These are phyloP conservation scores for Odontomachus brunneus DNA, from an alignment of 1,140 invertebrate species.

Conservation along the genomic window DNA sequence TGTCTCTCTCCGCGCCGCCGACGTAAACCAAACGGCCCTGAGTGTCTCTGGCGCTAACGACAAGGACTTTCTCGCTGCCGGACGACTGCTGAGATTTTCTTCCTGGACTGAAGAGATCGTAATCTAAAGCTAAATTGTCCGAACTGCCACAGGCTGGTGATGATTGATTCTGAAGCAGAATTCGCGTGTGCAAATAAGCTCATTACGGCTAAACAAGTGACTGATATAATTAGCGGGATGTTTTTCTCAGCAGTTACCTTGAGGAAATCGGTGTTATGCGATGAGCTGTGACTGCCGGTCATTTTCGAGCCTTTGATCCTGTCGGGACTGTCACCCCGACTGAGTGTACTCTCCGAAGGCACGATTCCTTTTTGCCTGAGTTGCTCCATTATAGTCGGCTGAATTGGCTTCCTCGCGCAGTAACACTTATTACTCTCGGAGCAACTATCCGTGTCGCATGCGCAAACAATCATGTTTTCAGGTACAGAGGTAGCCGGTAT, in stretches of 20 bases:
- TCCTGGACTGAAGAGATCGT: constrained; percentile 88
- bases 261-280: constrained; percentile 87
- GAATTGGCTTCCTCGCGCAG: constrained; percentile 86
- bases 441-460: constrained; percentile 94
- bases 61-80: constrained; percentile 84
- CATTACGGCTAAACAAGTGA: neutral
- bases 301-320: constrained; percentile 69
- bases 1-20: constrained; percentile 84
- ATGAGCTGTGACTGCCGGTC: constrained; percentile 79
- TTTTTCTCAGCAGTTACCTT: constrained; percentile 74
- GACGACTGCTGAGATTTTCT: constrained; percentile 81
- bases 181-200: neutral
- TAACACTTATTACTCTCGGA: constrained; percentile 96
- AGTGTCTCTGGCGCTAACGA: constrained; percentile 86
- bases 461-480: constrained; percentile 84
- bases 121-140: constrained; percentile 90
- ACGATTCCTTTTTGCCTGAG: constrained; percentile 86
- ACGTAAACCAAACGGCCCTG: constrained; percentile 86
- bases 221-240: neutral
- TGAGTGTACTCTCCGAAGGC: constrained; percentile 85
- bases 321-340: constrained; percentile 78
- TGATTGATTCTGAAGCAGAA: constrained; percentile 71
- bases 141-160: constrained; percentile 81
- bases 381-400: constrained; percentile 85
- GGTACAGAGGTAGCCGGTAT: constrained; percentile 67